Evolutionary conservation across 2,113 vertebrate species (phyloP).

Genomic region (Carlito syrichta): DNA sequence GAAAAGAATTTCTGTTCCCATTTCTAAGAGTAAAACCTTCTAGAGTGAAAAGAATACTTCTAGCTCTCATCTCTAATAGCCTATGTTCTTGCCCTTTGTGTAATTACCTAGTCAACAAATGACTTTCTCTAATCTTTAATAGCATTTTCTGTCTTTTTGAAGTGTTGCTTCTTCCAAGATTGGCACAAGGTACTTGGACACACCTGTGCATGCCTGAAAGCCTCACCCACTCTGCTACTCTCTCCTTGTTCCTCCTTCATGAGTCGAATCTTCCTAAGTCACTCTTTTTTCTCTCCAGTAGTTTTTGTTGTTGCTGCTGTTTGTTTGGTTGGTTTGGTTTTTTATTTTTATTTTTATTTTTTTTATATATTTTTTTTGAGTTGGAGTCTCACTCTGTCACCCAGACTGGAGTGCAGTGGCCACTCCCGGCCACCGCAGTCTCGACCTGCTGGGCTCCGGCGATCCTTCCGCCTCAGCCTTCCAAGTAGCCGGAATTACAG

Average conservation of each 20-base stretch:
- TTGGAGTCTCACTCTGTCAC: no score
- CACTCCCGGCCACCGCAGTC: no score
- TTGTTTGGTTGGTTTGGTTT: no score
- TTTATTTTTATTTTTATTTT: no score
- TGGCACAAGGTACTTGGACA: neutral
- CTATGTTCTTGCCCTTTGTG: neutral
- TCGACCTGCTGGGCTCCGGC: no score
- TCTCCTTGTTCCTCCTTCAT: neutral
- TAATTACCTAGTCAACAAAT: neutral
- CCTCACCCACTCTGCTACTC: neutral
- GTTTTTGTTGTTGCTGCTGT: no score
- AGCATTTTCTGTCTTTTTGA: neutral
- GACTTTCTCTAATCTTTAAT: neutral
- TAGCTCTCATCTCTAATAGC: neutral
- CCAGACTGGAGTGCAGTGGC: no score
- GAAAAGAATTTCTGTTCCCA: neutral
- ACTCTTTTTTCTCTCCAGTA: no score
- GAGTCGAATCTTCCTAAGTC: neutral
- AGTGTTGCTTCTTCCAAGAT: neutral
- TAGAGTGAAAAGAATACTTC: neutral
- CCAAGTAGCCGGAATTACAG: no score
- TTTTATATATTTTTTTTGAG: no score
- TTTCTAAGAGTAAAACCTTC: constrained; percentile 3
- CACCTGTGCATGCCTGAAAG: neutral
- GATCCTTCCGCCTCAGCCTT: no score